phyloP scores from a whole-genome alignment of 2,113 vertebrate genomes.

The Martes martes region DNA sequence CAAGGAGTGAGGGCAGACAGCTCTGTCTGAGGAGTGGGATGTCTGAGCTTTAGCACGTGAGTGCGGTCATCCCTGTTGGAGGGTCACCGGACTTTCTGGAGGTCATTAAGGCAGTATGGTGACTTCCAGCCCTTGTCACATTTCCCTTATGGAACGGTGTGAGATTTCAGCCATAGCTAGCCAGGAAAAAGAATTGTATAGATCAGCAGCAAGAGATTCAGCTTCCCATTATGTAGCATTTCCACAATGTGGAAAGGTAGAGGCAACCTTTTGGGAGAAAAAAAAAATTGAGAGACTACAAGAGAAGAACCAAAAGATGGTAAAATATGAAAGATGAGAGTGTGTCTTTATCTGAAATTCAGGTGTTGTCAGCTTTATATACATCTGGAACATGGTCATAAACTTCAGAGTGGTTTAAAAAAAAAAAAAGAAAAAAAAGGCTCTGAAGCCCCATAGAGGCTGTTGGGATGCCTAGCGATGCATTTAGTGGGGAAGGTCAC shows the following conservation, averaged over 20 bases:
- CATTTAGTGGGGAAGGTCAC: fast-evolving
- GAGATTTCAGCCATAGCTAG: not conserved
- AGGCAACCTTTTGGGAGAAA: not conserved
- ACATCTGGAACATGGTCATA: not conserved
- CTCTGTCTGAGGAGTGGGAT: not conserved
- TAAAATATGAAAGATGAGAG: not conserved
- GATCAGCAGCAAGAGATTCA: not conserved
- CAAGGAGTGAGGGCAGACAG: not conserved
- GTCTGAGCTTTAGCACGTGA: not conserved
- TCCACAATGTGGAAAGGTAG: not conserved
- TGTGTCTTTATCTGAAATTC: not conserved
- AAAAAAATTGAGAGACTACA: not conserved
- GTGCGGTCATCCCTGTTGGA: not conserved
- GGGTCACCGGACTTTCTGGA: not conserved
- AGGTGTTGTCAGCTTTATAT: not conserved
- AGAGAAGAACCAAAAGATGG: not conserved
- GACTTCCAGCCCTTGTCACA: not conserved
- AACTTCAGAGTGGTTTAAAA: not conserved
- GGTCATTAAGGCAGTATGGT: not conserved
- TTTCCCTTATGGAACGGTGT: not conserved
- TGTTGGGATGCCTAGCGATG: not conserved
- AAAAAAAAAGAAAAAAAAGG: not conserved
- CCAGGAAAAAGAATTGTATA: not conserved
- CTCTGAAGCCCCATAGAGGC: not conserved
- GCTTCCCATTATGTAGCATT: not conserved